Evolutionary conservation across 1,140 invertebrate species (phyloP), one percentile per base, ranked within the genome.

Genomic region (Chelonus insularis): DNA sequence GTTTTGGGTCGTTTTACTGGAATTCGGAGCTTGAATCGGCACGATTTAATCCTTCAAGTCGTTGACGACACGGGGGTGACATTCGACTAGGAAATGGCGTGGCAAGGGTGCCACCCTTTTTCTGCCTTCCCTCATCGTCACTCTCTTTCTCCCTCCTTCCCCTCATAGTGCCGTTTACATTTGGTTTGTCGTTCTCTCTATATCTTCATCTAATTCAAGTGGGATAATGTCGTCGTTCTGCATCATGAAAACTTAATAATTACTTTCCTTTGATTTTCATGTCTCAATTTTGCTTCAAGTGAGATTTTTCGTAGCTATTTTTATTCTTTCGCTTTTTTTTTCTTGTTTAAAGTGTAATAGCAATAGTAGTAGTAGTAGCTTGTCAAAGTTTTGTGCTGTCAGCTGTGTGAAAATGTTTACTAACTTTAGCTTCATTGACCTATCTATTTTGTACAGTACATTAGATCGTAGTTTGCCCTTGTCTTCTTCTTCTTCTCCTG

Each of bases 361-460:
- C 4, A 32, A 32, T 5, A 4, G 29, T 5, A 32, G 29, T 5
- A 32, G 9, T 32, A 29, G 25, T 29, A 29, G 25, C 25, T 29
- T 29, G 25, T 29, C 25, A 29, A 29, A 29, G 25, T 29, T 29
- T 29, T 29, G 25, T 29, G 25, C 25, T 29, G 25, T 29, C 25
- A 50, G 23, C 47, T 43, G 41, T 54, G 54, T 48, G 47, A 68
- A 65, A 59, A 47, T 51, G 29, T 36, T 60, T 64, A 68, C 68
- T 66, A 66, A 68, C 57, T 62, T 59, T 66, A 52, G 18, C 47
- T 57, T 20, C 54, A 43, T 12, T 67, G 54, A 61, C 59, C 55
- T 62, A 63, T 65, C 59, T 68, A 68, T 70, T 62, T 68, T 50
- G 4, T 60, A 66, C 64, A 64, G 47, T 70, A 70, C 68, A 70